Evolutionary conservation across 2,888 invertebrate genomes (phyloP).

Genomic region (Drosophila aldrichi): DNA sequence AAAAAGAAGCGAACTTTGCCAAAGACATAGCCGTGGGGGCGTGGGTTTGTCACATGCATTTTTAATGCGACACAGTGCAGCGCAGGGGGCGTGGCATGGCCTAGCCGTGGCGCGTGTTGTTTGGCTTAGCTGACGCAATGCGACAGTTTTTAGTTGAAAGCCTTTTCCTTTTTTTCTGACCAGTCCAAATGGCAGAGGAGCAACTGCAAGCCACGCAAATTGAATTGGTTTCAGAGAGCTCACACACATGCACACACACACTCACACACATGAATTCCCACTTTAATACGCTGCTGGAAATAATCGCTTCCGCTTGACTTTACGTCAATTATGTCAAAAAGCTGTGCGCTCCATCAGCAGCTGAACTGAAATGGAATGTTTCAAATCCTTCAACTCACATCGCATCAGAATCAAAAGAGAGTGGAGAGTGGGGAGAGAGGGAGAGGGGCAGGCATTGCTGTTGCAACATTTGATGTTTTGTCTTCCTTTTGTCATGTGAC

Average conservation of each 20-base stretch:
- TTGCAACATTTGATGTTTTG: background rate
- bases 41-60: slow-evolving; percentile 65
- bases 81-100: slow-evolving; percentile 1
- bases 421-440: too few species aligned
- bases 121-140: slow-evolving; percentile 64
- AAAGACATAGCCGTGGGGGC: slow-evolving; percentile 18
- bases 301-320: slow-evolving; percentile 78
- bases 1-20: slow-evolving; percentile 8
- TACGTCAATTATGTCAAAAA: slow-evolving; percentile 72
- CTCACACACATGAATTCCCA: background rate
- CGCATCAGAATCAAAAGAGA: slow-evolving; percentile 29
- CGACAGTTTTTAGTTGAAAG: slow-evolving; percentile 59
- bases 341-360: slow-evolving; percentile 25
- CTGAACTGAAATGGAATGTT: slow-evolving; percentile 59
- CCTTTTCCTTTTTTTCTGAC: slow-evolving; percentile 20
- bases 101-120: slow-evolving; percentile 22
- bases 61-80: slow-evolving; percentile 59
- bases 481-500: background rate
- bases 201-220: slow-evolving; percentile 57
- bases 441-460: too few species aligned
- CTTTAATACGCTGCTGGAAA: slow-evolving; percentile 43
- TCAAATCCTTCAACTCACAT: slow-evolving; percentile 21
- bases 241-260: slow-evolving; percentile 16
- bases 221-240: slow-evolving; percentile 61
- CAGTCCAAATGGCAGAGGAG: slow-evolving; percentile 18